Base-by-base conservation (phyloP, 2,797 vertebrate species). In the Cynopterus sphinx region DNA sequence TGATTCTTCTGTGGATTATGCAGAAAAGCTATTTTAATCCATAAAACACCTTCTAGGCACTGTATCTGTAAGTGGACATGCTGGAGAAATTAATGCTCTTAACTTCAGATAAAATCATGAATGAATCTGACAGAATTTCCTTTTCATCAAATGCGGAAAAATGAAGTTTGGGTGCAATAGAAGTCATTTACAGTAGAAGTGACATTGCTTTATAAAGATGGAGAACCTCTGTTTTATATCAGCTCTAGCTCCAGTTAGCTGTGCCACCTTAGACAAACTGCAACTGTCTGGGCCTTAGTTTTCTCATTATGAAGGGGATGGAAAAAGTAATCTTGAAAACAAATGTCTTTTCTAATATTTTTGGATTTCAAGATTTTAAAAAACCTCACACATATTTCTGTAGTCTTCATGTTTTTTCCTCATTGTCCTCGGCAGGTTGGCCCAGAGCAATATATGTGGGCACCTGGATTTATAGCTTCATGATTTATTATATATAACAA, bases 21-120 rank as follows among this genome's bases (percentile, higher is more conserved):
- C 73, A 90, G 8, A 95, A 82, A 94, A 96, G 63, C 33, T 65
- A 10, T 96, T 98, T 98, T 53, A 88, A 93, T 65, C 28, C 24
- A 82, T 36, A 83, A 31, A 94, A 36, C 26, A 22, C 57, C 9
- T 53, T 91, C 73, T 6, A 96, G 90, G 73, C 63, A 78, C 77
- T 9, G 95, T 70, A 77, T 49, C 7, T 17, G 0, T 74, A 59
- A 43, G 86, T 36, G 15, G 2, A 26, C 5, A 5, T 33, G 51
- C 49, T 19, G 70, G 79, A 59, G n/a, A 97, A 36, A 85, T 74
- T 82, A 71, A 82, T 8, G 53, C 26, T 3, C 5, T 63, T 88
- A 61, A 2, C 26, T 81, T 96, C 31, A 67, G 65, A n/a, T 36
- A 90, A 75, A 81, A 67, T 61, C 16, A 74, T 75, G 88, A 96